These are phyloP conservation scores for Leptobrachium ailaonicum DNA, from an alignment of 2,113 vertebrate species.

Conservation along the genomic window DNA sequence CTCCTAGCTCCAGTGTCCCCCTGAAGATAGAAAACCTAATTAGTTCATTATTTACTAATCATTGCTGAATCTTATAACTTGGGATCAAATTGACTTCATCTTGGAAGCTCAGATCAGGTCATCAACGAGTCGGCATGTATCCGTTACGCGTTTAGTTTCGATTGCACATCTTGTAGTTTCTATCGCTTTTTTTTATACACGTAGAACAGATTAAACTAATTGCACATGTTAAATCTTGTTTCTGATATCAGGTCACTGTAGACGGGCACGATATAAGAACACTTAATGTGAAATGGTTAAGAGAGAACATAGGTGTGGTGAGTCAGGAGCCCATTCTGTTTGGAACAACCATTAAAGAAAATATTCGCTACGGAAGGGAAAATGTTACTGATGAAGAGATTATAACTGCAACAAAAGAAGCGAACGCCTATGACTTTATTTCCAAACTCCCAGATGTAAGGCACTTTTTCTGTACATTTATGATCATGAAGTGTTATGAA, in stretches of 20 bases:
- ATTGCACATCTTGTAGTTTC: too few species aligned
- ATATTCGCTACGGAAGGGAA: conserved; percentile 61
- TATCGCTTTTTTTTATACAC: too few species aligned
- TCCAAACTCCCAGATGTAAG: conserved; percentile 67
- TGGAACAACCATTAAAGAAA: conserved; percentile 67
- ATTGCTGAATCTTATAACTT: too few species aligned
- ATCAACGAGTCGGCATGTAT: too few species aligned
- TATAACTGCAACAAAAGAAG: conserved; percentile 65
- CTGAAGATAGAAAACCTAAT: too few species aligned
- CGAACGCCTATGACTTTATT: conserved; percentile 71
- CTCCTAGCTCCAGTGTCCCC: too few species aligned
- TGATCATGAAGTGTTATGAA: not conserved
- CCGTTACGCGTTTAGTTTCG: too few species aligned
- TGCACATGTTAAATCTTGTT: not conserved
- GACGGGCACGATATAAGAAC: conserved; percentile 63
- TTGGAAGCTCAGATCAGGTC: too few species aligned
- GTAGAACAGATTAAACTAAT: too few species aligned
- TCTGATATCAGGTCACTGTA: conserved; percentile 57
- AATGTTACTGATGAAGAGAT: conserved; percentile 65
- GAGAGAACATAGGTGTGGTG: conserved; percentile 68
- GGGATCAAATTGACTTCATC: too few species aligned
- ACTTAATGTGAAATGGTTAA: conserved; percentile 67
- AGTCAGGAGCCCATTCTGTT: conserved; percentile 70
- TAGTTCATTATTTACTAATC: too few species aligned
- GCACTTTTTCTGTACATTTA: not conserved